Evolutionary conservation across 2,113 vertebrate species (phyloP), one percentile per base, ranked within the genome.

Genomic region (Mus spicilegus): DNA sequence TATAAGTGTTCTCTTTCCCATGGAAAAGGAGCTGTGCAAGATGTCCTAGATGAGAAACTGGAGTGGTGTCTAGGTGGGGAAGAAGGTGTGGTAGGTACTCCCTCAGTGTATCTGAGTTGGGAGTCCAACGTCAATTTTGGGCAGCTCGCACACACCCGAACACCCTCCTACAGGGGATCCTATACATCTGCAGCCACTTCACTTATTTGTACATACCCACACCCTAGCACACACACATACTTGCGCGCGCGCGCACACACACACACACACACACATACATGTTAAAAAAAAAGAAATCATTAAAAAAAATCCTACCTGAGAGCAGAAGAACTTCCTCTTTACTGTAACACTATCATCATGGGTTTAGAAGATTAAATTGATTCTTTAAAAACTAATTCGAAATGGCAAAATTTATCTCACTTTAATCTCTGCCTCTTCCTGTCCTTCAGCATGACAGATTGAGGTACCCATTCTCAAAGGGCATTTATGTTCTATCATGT

Each of bases 381-480:
- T 61, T 61, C n/a, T 42, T 28, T 30, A 24, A 84, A 94, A 77
- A 65, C 73, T 76, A 87, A 87, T 19, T n/a, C 14, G 13, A 82
- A 77, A 86, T 56, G 1, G 13, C 56, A 65, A 81, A 86, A 24
- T 20, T 92, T 30, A 80, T 8, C 14, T 36, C 22, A 36, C 26
- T 33, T 49, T 73, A 56, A 63, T n/a, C 9, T 22, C 58, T 87
- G 8, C 4, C 19, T 26, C 65, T 94, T 95, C 56, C 90, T 96
- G 92, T 90, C 93, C 69, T 96, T 84, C 95, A 96, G 82, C 39
- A 75, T 92, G 90, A 98, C 96, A 96, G 39, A 98, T 98, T 96
- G 95, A 98, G 58, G 61, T 42, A 82, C 58, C 82, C 89, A 49
- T 24, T 90, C 58, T 9, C 20, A 97, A 96, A 97, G 86, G 69